These are phyloP conservation scores for Gisinianus flammeolus DNA, from an alignment of 2,888 invertebrate species.

Conservation along the genomic window DNA sequence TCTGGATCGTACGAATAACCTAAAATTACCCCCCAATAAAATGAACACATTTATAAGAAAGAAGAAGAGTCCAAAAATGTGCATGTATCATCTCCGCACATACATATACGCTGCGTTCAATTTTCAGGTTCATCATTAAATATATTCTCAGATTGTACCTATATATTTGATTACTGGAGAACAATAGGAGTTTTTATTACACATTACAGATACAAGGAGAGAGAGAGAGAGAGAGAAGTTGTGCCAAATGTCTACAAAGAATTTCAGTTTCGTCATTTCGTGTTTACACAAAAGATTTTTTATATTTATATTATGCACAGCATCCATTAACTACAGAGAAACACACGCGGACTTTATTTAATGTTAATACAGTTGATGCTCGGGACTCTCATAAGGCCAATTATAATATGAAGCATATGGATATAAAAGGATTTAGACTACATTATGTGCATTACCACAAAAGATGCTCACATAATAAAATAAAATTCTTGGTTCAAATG, in stretches of 20 bases:
- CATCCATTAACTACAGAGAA: too few relatives aligned
- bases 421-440: too few relatives aligned
- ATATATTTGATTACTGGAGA: too few relatives aligned
- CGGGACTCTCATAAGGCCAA: background rate
- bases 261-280: background rate
- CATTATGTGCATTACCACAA: background rate
- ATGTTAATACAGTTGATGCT: background rate
- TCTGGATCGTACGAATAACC: slow-evolving; percentile 93
- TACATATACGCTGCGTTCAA: background rate
- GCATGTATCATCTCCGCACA: background rate
- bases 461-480: background rate
- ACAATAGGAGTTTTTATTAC: too few relatives aligned
- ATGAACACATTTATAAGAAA: background rate
- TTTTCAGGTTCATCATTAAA: background rate
- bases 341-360: background rate
- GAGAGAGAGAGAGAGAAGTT: too few relatives aligned
- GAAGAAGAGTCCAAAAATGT: background rate
- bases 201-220: too few relatives aligned
- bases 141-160: too few relatives aligned
- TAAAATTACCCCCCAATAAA: slow-evolving; percentile 60
- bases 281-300: too few relatives aligned
- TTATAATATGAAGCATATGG: too few relatives aligned
- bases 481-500: background rate
- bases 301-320: too few relatives aligned
- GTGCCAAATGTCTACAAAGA: too few relatives aligned